phyloP scores from a whole-genome alignment of 2,888 invertebrate genomes.

The Cheilosia soror region DNA sequence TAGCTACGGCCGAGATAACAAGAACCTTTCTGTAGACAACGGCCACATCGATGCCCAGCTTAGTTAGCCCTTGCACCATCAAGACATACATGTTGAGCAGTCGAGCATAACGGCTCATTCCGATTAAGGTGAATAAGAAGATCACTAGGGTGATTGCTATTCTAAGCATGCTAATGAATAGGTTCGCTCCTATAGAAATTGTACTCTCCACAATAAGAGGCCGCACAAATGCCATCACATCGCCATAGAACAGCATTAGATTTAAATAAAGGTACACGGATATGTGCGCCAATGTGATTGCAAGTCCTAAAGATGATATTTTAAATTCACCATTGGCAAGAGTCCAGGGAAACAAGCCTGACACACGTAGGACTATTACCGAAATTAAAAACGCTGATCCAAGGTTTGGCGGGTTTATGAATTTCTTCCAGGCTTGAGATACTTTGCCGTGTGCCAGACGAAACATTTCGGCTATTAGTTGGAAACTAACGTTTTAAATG shows the following conservation, averaged over 20 bases:
- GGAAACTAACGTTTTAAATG: too few species aligned
- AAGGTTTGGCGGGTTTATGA: slow-evolving; percentile 57
- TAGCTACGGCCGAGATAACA: neutral
- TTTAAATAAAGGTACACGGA: slow-evolving; percentile 76
- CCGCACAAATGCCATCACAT: slow-evolving; percentile 74
- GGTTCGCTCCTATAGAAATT: slow-evolving; percentile 71
- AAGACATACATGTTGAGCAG: slow-evolving; percentile 67
- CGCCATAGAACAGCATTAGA: slow-evolving; percentile 62
- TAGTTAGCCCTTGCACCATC: slow-evolving; percentile 58
- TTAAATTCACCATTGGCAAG: slow-evolving; percentile 39
- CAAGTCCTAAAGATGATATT: slow-evolving; percentile 65
- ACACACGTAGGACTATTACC: slow-evolving; percentile 67
- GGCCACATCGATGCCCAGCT: slow-evolving; percentile 70
- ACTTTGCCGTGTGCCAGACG: too few species aligned
- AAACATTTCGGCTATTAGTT: too few species aligned
- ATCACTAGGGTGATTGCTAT: slow-evolving; percentile 70
- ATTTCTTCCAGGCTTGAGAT: neutral
- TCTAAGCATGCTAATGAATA: slow-evolving; percentile 74
- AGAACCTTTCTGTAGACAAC: slow-evolving; percentile 47
- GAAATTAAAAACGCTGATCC: slow-evolving; percentile 66
- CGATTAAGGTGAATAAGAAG: slow-evolving; percentile 58
- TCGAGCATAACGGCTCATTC: slow-evolving; percentile 36
- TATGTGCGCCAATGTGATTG: slow-evolving; percentile 70
- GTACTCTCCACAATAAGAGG: slow-evolving; percentile 75
- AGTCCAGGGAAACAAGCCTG: slow-evolving; percentile 76